phyloP scores from a whole-genome alignment of 1,140 invertebrate species.

The Drosophila novamexicana region DNA sequence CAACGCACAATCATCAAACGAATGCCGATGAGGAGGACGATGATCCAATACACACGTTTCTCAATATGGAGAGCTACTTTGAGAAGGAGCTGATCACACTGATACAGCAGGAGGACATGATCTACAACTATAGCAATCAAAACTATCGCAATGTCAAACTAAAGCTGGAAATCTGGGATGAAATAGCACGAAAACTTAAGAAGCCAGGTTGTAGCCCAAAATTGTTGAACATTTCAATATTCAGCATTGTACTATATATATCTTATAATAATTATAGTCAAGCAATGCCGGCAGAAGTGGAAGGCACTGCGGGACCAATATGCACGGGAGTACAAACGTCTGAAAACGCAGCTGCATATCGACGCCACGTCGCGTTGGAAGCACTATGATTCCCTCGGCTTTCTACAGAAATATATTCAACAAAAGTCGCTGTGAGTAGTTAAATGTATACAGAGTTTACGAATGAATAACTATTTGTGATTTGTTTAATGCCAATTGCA shows the following conservation, averaged over 20 bases:
- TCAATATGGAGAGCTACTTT: conserved; percentile 81
- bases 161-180: conserved; percentile 77
- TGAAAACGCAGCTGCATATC: conserved; percentile 60
- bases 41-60: conserved; percentile 78
- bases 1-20: conserved; percentile 23
- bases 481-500: conserved; percentile 15
- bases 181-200: conserved; percentile 77
- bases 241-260: background rate
- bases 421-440: conserved; percentile 70
- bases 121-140: conserved; percentile 78
- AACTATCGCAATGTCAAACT: conserved; percentile 80
- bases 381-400: conserved; percentile 77
- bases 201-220: conserved; percentile 58
- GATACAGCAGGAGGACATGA: conserved; percentile 75
- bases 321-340: conserved; percentile 79
- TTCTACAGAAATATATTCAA: conserved; percentile 78
- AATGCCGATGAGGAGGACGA: conserved; percentile 77
- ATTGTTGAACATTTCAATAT: no score
- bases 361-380: conserved; percentile 78
- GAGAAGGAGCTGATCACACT: conserved; percentile 77
- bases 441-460: background rate
- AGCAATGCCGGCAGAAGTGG: conserved; percentile 80
- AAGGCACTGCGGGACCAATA: conserved; percentile 82
- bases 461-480: background rate
- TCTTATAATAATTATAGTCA: conserved; percentile 44